Evolutionary conservation across 92 coral and sea anemone genomes (phyloP), one percentile per base, ranked within the genome.

Genomic region (Parazoanthus darwini): DNA sequence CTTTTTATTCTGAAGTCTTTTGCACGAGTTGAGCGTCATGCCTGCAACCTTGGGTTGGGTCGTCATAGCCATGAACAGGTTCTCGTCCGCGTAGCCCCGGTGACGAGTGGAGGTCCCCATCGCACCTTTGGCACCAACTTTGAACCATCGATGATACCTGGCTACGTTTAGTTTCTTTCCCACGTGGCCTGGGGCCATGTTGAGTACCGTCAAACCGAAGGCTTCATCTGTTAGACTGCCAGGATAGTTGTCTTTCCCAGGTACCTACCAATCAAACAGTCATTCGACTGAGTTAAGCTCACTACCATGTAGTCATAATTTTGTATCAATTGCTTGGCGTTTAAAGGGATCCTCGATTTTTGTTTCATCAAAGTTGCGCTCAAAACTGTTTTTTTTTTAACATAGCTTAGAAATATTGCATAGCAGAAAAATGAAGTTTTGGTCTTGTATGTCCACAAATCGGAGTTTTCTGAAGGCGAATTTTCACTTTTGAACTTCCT

Each of bases 1-100:
- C 11, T 48, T 48, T 8, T 82, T 85, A 1, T 77, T 83, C 35
- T 13, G 33, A 26, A 23, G 66, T 58, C 36, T 72, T 67, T 79
- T 89, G 86, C 94, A 92, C 50, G 88, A 81, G 23, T 68, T 63
- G 1, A 92, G 90, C 51, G 65, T 86, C 94, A 95, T 92, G 63
- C 98, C 98, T 71, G 98, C 96, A 3, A 95, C 95, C 71, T 93
- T 94, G 0, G 94, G 94, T 84, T 96, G 98, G n/a, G 94, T 93
- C 46, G 93, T 96, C 98, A 93, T 93, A 25, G 98, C 96, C 98
- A 96, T 91, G 84, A 90, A 96, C 9, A 96, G 42, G 42, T 39
- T 39, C 42, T 39, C 42, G 42, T 39, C 42, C 42, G 42, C 42
- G 42, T 39, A 39, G 90, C 98, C 98, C 4, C 98, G 98, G 42